Evolutionary conservation across 2,888 invertebrate species (phyloP).

Genomic region (Macrophya alboannulata): DNA sequence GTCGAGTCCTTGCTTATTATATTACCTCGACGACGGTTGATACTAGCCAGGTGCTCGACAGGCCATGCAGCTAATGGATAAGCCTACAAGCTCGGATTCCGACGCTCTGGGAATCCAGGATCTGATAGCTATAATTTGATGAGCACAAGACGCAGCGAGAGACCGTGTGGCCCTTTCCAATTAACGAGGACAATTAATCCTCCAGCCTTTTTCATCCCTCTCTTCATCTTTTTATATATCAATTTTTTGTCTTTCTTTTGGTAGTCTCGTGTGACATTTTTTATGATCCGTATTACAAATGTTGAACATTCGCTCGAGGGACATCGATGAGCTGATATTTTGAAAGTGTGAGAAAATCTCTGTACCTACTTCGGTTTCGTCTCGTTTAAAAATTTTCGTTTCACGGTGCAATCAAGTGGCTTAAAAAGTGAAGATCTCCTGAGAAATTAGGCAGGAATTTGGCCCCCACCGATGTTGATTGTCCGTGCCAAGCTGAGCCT

Average conservation of each 20-base stretch:
- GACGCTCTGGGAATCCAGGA: conserved; percentile 26
- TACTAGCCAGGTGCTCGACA: conserved; percentile 31
- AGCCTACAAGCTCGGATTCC: conserved; percentile 10
- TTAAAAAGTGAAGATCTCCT: conserved; percentile 38
- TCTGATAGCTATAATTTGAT: conserved; percentile 32
- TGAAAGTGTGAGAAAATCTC: not conserved
- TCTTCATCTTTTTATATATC: not conserved
- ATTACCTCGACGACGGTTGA: conserved; percentile 48
- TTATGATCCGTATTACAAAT: not conserved
- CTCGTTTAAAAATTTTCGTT: not conserved
- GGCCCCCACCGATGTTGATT: not conserved
- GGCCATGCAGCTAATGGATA: conserved; percentile 44
- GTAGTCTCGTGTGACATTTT: not conserved
- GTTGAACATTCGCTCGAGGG: not conserved
- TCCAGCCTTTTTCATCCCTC: not conserved
- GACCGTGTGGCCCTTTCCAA: not conserved
- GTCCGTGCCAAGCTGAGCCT: conserved; percentile 25
- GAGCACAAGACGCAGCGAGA: not conserved
- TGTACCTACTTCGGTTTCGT: not conserved
- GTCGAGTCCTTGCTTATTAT: conserved; percentile 47
- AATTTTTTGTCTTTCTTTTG: not conserved
- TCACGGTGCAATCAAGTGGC: conserved; percentile 38
- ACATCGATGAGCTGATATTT: not conserved
- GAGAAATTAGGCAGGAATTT: conserved; percentile 46
- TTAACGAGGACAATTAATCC: not conserved